These are phyloP conservation scores for Sciurus vulgaris DNA, from an alignment of 2,797 vertebrate species.

Conservation along the genomic window DNA sequence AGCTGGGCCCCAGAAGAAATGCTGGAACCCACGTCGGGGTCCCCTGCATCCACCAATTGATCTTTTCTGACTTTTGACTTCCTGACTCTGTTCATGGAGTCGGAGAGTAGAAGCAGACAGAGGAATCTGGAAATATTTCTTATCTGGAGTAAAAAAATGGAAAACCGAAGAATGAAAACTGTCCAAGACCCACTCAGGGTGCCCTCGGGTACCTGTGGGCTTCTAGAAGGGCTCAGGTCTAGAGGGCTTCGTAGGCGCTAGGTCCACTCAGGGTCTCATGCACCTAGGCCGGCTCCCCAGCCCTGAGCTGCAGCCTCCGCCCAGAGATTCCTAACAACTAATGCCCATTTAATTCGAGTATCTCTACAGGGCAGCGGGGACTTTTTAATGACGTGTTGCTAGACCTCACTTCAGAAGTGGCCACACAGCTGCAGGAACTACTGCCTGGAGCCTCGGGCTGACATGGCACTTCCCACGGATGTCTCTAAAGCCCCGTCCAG, in stretches of 20 bases:
- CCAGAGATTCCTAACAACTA: not conserved
- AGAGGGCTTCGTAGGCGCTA: too few relatives aligned
- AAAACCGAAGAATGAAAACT: not conserved
- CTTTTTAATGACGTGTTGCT: not conserved
- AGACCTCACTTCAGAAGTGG: too few relatives aligned
- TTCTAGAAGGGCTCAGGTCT: not conserved
- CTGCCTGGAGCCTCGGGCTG: too few relatives aligned
- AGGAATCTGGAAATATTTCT: constrained; percentile 48
- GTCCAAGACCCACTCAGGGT: not conserved
- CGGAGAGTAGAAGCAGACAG: not conserved
- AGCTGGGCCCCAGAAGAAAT: not conserved
- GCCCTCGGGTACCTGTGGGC: not conserved
- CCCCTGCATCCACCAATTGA: not conserved
- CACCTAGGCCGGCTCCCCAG: too few relatives aligned
- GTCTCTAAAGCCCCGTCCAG: too few relatives aligned
- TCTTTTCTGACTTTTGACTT: not conserved
- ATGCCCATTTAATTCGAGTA: not conserved
- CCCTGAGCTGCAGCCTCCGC: too few relatives aligned
- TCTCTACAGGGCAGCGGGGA: not conserved
- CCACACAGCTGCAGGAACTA: too few relatives aligned
- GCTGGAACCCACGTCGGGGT: not conserved
- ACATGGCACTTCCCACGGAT: too few relatives aligned
- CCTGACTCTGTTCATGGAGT: not conserved
- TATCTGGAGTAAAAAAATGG: not conserved
- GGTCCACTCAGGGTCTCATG: too few relatives aligned